Base-by-base conservation (phyloP, 2,797 vertebrate genomes). In the Chaenodraco wilsoni region DNA sequence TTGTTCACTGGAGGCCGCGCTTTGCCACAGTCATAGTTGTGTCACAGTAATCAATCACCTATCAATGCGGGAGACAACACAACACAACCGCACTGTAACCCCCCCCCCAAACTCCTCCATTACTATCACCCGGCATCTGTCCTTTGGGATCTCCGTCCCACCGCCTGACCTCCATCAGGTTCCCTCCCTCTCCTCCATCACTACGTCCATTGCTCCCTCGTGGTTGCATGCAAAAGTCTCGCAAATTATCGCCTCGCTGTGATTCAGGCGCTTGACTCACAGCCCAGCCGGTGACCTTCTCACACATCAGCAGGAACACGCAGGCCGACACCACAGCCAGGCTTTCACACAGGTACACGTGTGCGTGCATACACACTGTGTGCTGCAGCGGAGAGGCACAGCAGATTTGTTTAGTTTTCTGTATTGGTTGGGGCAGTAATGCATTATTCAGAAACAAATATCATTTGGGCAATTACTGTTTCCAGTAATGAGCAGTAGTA, bases 31-130 rank as follows among this genome's bases (percentile, higher is more conserved):
- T 90, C 83, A 79, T 71, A 86, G 86, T 73, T 82, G 88, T 90
- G 82, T 88, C 91, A 89, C 82, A 84, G 83, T 76, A 63, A 91
- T 92, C 88, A 88, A 91, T 89, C 84, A 72, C 1, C 63, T 72
- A 57, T 86, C 89, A 83, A 83, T 86, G 70, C 72, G 79, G 87
- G 50, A 67, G 69, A 78, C 78, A 83, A 83, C 65, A 21, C 55
- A 52, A 51, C 64, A 21, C 55, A 52, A 51, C 64, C 2, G 41
- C 54, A 31, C 62, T 57, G 60, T 64, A 19, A 68, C 71, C 55
- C 48, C 8, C 33, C 33, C 33, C 33, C 33, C 8, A 60, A 72
- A 80, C 62, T 52, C 46, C 74, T 68, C 45, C 76, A 17, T n/a
- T 5, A 33, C 66, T 41, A 56, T 78, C 72, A 63, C 54, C 61